phyloP scores from a whole-genome alignment of 2,113 vertebrate species.

The Platysteira castanea region DNA sequence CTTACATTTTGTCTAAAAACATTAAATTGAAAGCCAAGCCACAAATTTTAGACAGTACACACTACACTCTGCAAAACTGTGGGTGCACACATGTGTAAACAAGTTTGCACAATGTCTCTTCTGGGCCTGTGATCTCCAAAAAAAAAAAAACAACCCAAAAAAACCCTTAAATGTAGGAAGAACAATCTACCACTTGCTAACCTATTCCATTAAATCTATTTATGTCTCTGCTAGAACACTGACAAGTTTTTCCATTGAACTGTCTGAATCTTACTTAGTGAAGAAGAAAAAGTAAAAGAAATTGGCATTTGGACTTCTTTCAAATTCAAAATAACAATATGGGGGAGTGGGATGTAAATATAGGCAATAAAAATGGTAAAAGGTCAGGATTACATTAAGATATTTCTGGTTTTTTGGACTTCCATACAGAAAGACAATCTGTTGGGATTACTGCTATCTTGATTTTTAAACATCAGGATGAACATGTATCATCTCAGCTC shows the following conservation, averaged over 20 bases:
- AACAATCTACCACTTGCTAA: background rate
- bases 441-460: background rate
- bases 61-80: background rate
- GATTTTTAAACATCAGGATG: background rate
- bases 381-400: background rate
- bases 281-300: background rate
- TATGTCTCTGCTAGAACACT: background rate
- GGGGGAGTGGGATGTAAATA: background rate
- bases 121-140: background rate
- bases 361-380: background rate
- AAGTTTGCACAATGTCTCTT: background rate
- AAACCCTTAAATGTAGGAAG: background rate
- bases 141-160: no score
- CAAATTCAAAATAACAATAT: background rate
- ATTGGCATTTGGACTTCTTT: background rate
- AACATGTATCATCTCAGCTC: background rate
- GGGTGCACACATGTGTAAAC: rapidly evolving
- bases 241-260: background rate
- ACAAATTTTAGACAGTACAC: background rate
- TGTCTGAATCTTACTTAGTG: background rate
- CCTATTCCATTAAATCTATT: background rate
- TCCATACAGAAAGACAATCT: background rate
- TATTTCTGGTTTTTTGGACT: background rate
- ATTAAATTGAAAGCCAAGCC: background rate
- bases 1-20: background rate